phyloP scores from a whole-genome alignment of 2,888 invertebrate species.

The Spodoptera picta region DNA sequence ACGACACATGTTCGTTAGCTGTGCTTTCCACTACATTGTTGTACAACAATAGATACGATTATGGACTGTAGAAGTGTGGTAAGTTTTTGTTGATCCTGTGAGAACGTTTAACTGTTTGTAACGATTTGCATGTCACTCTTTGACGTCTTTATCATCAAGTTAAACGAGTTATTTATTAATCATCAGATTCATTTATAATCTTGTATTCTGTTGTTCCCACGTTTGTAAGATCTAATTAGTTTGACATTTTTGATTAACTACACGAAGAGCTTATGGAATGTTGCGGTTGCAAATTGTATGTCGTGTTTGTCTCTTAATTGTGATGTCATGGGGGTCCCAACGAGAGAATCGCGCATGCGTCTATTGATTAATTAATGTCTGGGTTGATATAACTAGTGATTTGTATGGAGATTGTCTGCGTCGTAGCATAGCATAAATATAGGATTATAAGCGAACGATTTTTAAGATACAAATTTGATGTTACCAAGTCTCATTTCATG shows the following conservation, averaged over 20 bases:
- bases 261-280: conserved; percentile 7
- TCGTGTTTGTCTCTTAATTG: too few relatives aligned
- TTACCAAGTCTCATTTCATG: too few relatives aligned
- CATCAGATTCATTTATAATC: neutral
- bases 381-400: too few relatives aligned
- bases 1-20: conserved; percentile 59
- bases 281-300: neutral
- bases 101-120: conserved; percentile 54
- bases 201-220: conserved; percentile 32
- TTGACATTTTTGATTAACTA: conserved; percentile 12
- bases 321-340: too few relatives aligned
- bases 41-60: conserved; percentile 68
- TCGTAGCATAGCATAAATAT: too few relatives aligned
- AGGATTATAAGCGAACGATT: too few relatives aligned
- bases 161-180: conserved; percentile 44
- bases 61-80: conserved; percentile 84
- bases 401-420: too few relatives aligned
- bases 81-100: conserved; percentile 67
- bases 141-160: conserved; percentile 28
- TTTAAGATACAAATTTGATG: too few relatives aligned
- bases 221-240: conserved; percentile 29
- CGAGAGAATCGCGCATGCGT: too few relatives aligned
- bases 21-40: conserved; percentile 82
- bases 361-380: too few relatives aligned
- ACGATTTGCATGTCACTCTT: conserved; percentile 54